phyloP scores from a whole-genome alignment of 1,140 invertebrate species.

The Dreissena polymorpha region DNA sequence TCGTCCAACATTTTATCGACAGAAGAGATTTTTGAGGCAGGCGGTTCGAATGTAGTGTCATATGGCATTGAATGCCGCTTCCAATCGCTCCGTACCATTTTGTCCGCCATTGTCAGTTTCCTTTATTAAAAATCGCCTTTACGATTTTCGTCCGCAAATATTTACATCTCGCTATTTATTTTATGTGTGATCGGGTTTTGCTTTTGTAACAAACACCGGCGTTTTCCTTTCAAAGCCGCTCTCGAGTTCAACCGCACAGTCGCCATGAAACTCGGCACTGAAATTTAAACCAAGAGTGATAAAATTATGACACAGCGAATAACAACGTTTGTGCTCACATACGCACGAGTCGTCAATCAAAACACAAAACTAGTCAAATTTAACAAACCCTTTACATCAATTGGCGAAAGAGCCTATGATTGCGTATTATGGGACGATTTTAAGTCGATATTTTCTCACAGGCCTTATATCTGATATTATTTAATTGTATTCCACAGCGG shows the following conservation, averaged over 20 bases:
- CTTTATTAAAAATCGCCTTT: constrained; percentile 45
- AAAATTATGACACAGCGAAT: not conserved
- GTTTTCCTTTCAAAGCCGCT: not conserved
- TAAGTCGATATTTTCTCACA: not conserved
- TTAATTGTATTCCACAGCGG: constrained; percentile 24
- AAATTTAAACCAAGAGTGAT: not conserved
- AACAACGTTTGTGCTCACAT: not conserved
- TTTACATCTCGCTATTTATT: constrained; percentile 37
- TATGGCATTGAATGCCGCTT: constrained; percentile 49
- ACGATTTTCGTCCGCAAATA: constrained; percentile 22
- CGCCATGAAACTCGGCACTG: not conserved
- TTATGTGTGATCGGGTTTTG: constrained; percentile 9
- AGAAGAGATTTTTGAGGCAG: constrained; percentile 8
- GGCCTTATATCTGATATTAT: constrained; percentile 27
- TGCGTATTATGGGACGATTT: not conserved
- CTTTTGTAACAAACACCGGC: not conserved
- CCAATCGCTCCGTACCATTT: constrained; percentile 51
- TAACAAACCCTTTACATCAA: not conserved
- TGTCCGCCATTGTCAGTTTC: constrained; percentile 29
- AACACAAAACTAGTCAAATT: not conserved
- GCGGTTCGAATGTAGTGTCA: constrained; percentile 36
- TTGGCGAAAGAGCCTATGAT: not conserved
- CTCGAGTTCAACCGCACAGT: not conserved
- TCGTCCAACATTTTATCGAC: constrained; percentile 45
- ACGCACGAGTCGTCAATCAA: not conserved